phyloP scores from a whole-genome alignment of 92 coral and sea anemone species.

The Palythoa grandis region DNA sequence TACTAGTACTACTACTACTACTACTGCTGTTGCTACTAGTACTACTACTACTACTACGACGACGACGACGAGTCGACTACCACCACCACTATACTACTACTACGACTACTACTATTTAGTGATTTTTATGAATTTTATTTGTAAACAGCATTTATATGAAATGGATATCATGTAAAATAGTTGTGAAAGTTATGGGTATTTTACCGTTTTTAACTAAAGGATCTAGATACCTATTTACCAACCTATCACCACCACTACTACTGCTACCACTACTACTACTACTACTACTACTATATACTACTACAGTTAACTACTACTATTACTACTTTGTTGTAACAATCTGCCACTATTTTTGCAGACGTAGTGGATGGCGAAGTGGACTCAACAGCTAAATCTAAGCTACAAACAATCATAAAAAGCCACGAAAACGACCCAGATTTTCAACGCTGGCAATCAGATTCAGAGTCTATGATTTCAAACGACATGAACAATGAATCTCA shows the following conservation, averaged over 20 bases:
- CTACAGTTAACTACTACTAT: not conserved
- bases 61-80: too few species aligned
- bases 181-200: too few species aligned
- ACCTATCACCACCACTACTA: not conserved
- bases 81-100: too few species aligned
- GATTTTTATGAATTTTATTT: too few species aligned
- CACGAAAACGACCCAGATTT: constrained; percentile 87
- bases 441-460: constrained; percentile 77
- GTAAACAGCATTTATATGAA: not conserved
- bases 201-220: too few species aligned
- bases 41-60: too few species aligned
- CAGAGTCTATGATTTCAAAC: constrained; percentile 61
- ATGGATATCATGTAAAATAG: too few species aligned
- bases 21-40: too few species aligned
- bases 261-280: not conserved
- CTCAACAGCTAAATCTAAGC: constrained; percentile 60
- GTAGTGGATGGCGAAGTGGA: constrained; percentile 69
- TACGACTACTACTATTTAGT: too few species aligned
- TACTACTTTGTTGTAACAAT: not conserved
- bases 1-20: too few species aligned
- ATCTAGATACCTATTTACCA: too few species aligned
- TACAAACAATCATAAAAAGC: constrained; percentile 68
- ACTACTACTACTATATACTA: too few species aligned
- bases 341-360: constrained; percentile 45
- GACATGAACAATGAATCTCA: not conserved